Evolutionary conservation across 2,797 vertebrate genomes (phyloP).

Genomic region (Arremon aurantiirostris): DNA sequence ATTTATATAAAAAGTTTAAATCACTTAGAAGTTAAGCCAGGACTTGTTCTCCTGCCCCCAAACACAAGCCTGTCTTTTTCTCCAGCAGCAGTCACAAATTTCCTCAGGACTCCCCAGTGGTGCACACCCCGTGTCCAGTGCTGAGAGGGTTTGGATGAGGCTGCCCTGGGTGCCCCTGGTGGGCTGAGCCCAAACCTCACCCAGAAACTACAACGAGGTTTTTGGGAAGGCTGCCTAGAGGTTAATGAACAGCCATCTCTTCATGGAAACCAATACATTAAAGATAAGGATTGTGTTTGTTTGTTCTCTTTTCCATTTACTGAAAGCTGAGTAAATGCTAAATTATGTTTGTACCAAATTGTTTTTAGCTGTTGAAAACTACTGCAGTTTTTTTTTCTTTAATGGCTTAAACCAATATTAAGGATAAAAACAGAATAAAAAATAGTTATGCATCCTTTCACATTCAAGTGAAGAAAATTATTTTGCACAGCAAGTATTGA

Average conservation of each 20-base stretch:
- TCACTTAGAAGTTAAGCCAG: neutral
- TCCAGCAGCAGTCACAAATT: neutral
- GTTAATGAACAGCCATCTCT: neutral
- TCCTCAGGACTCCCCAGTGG: neutral
- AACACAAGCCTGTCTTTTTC: neutral
- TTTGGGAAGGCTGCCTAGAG: neutral
- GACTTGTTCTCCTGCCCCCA: neutral
- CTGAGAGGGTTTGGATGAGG: accelerated
- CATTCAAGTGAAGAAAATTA: neutral
- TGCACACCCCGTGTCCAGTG: neutral
- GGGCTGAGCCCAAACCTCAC: neutral
- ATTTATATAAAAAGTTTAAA: neutral
- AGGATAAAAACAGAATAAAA: neutral
- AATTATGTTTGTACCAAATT: neutral
- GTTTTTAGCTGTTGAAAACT: neutral
- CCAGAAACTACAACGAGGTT: accelerated
- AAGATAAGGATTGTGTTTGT: neutral
- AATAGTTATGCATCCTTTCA: neutral
- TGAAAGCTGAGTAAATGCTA: neutral
- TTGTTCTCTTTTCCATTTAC: neutral
- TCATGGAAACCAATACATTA: neutral
- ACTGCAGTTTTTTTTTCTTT: neutral
- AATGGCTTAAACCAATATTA: neutral
- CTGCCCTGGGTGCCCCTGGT: neutral
- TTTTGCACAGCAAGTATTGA: neutral